These are phyloP conservation scores for Peribatodes rhomboidaria DNA, from an alignment of 2,888 invertebrate genomes.

Conservation along the genomic window DNA sequence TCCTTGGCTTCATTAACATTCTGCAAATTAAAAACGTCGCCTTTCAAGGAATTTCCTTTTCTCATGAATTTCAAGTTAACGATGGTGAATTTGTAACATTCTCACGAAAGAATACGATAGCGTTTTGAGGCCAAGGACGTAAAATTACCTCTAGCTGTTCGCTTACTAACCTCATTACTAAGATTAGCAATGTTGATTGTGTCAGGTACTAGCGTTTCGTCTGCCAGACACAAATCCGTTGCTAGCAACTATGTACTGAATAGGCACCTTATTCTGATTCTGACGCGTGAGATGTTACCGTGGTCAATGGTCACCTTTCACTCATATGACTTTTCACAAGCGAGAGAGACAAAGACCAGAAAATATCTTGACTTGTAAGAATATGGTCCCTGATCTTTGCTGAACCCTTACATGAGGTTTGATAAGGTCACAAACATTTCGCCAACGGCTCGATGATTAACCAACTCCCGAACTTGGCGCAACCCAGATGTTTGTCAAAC, in stretches of 20 bases:
- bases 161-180: slow-evolving; percentile 36
- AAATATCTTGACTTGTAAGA: too few relatives aligned
- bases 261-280: too few relatives aligned
- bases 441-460: slow-evolving; percentile 17
- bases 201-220: slow-evolving; percentile 15
- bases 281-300: too few relatives aligned
- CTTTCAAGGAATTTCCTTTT: slow-evolving; percentile 41
- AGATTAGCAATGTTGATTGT: slow-evolving; percentile 34
- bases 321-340: too few relatives aligned
- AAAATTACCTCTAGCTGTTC: slow-evolving; percentile 32
- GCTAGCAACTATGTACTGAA: not conserved
- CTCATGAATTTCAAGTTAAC: slow-evolving; percentile 41
- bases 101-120: slow-evolving; percentile 37
- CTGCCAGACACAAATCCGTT: slow-evolving; percentile 12
- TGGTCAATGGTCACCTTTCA: too few relatives aligned
- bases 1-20: slow-evolving; percentile 40
- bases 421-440: slow-evolving; percentile 18
- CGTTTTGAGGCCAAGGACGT: slow-evolving; percentile 43
- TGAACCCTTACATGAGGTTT: slow-evolving; percentile 21
- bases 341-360: too few relatives aligned
- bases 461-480: slow-evolving; percentile 25
- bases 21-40: slow-evolving; percentile 39
- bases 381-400: slow-evolving; percentile 4
- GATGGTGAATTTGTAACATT: slow-evolving; percentile 38
- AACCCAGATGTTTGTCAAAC: slow-evolving; percentile 16